Evolutionary conservation across 2,888 invertebrate genomes (phyloP), one percentile per base, ranked within the genome.

Genomic region (Sepioteuthis lessoniana): DNA sequence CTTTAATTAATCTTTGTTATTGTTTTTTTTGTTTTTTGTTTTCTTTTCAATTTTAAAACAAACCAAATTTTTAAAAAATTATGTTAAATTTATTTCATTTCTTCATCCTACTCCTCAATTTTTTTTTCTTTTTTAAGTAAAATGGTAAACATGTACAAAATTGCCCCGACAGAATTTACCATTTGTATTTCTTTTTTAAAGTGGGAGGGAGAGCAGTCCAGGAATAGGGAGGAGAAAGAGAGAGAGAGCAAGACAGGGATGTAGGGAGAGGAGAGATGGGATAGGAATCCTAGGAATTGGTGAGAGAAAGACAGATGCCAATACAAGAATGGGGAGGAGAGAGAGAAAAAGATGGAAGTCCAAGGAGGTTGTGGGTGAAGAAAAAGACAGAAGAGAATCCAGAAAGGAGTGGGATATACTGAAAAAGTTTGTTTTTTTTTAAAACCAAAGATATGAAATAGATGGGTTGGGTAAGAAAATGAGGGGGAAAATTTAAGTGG

Each of bases 1-100:
- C 35, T 76, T 76, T 76, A n/a, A 76, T 76, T 60, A 47, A 16
- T 47, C 47, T 47, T 47, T 47, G 19, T 35, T 76, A n/a, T 76
- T 35, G n/a, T 76, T 8, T n/a, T 76, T 76, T 76, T 76, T 19
- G 8, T n/a, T 76, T 76, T 76, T 42, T 76, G n/a, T 76, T 76
- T 76, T 76, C 1, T n/a, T 76, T 76, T 76, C 16, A n/a, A n/a
- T n/a, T 76, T 76, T 76, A n/a, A 76, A 76, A 76, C n/a, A 35
- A 76, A 60, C n/a, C 76, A n/a, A 76, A 76, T n/a, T 76, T 76
- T 76, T n/a, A n/a, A 35, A 76, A 76, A 76, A 76, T n/a, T 76
- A n/a, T 76, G 76, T 76, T 76, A 76, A 76, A 76, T 76, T 76
- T 76, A 76, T 76, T 76, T 55, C 4, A 47, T 76, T 35, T 55